phyloP scores from a whole-genome alignment of 1,140 invertebrate genomes.

The Papilio polyxenes region DNA sequence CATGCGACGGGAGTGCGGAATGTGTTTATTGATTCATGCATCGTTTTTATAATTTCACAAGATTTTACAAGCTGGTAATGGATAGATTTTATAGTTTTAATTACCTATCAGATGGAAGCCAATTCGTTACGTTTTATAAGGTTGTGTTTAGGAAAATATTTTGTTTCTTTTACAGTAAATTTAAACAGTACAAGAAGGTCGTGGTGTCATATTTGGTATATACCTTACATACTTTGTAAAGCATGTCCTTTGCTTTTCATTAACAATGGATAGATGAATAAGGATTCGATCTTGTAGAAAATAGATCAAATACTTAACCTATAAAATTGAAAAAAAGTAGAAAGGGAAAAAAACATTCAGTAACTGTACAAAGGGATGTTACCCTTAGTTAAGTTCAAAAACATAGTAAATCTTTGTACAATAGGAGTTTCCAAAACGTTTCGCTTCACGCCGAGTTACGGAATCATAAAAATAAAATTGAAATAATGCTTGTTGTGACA shows the following conservation, averaged over 20 bases:
- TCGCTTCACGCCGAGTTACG: slow-evolving; percentile 72
- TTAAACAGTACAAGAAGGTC: background rate
- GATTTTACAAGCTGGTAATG: slow-evolving; percentile 53
- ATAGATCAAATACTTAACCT: slow-evolving; percentile 3
- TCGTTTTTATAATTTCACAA: slow-evolving; percentile 48
- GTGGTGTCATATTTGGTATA: background rate
- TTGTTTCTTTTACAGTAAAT: background rate
- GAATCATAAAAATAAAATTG: slow-evolving; percentile 74
- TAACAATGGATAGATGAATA: background rate
- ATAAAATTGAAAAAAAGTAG: background rate
- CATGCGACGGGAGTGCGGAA: slow-evolving; percentile 73
- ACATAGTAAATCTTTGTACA: slow-evolving; percentile 67
- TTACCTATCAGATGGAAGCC: slow-evolving; percentile 1
- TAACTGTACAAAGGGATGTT: slow-evolving; percentile 28
- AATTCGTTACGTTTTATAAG: slow-evolving; percentile 1
- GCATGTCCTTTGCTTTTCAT: no score
- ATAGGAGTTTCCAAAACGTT: slow-evolving; percentile 66
- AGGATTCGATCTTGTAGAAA: background rate
- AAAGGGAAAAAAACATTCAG: background rate
- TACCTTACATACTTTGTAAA: no score
- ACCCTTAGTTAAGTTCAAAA: slow-evolving; percentile 57
- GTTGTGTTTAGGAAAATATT: background rate
- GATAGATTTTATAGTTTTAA: slow-evolving; percentile 38
- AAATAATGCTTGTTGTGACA: slow-evolving; percentile 80
- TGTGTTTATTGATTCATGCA: slow-evolving; percentile 74